These are phyloP conservation scores for Sphenodon punctatus DNA, from an alignment of 2,797 vertebrate species.

Conservation along the genomic window DNA sequence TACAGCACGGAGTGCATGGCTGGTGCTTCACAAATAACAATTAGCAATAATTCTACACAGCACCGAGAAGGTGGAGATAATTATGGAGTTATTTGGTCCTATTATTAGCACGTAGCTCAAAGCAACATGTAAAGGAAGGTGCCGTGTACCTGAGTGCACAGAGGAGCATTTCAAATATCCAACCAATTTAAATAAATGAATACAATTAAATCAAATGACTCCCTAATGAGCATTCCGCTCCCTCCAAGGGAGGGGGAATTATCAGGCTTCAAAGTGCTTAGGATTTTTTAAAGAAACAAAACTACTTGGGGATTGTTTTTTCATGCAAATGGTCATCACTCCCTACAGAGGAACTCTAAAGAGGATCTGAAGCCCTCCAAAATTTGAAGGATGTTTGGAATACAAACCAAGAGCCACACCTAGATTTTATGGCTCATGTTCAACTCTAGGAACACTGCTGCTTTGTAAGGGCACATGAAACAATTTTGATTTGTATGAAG, in stretches of 20 bases:
- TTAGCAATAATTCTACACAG: no score
- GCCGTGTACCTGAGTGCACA: background rate
- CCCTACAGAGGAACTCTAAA: no score
- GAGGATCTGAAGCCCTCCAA: background rate
- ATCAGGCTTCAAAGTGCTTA: background rate
- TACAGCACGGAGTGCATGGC: no score
- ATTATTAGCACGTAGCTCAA: no score
- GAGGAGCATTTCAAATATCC: background rate
- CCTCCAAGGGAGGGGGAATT: background rate
- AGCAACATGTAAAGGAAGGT: background rate
- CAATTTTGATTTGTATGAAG: background rate
- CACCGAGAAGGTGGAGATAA: no score
- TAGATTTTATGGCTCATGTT: no score
- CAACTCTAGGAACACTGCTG: no score
- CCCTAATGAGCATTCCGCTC: background rate
- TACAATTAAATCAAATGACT: background rate
- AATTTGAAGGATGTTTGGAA: background rate
- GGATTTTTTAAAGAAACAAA: no score
- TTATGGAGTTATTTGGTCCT: no score
- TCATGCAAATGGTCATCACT: no score
- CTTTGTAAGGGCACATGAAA: background rate
- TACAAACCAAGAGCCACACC: background rate
- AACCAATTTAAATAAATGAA: background rate
- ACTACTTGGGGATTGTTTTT: no score
- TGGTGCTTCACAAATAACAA: no score